Evolutionary conservation across 2,113 vertebrate genomes (phyloP), one percentile per base, ranked within the genome.

Genomic region (Grantiella picta): DNA sequence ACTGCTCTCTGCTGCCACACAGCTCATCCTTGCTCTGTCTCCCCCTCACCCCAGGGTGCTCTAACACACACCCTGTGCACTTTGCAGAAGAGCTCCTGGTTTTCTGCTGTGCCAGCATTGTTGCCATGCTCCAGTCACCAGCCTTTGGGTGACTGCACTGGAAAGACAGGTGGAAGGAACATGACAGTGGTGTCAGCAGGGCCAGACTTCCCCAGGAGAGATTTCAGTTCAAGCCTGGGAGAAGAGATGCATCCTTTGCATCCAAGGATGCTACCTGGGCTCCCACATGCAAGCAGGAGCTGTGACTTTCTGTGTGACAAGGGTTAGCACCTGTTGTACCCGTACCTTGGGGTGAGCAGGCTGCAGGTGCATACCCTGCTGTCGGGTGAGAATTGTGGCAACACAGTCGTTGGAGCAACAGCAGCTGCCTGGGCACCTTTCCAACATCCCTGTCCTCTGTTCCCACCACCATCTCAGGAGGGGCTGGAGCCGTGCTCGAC

Each of bases 361-460:
- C 69, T 73, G 78, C 3, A 9, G 63, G 29, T 36, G 29, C 73
- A 90, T 64, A 65, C 23, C 49, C 44, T 0, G 0, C 33, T 85
- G 35, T 20, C 0, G 0, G 54, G 13, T 82, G 50, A 56, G 70
- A 45, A 28, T 31, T 71, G 71, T 42, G 65, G 56, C 36, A 54
- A 9, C 1, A 5, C 0, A 2, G 56, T 60, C 0, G 0, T 2
- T 60, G 70, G 36, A 60, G 25, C 0, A 3, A 3, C 2, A 5
- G 84, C 71, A 63, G 47, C 76, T 66, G 45, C 56, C 61, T 1
- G 3, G 45, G 68, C 14, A 15, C 19, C n/a, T 84, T 77, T 59
- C 45, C 53, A 59, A 11, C 24, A 9, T 86, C 53, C 36, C 31
- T 3, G 2, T 22, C 23, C 28, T 70, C 36, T 52, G 23, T 28